A percentile compares a stretch with the other conserved stretches of the same genome.
phyloP scores from a whole-genome alignment of 1,140 invertebrate species.

The Lucilia sericata region DNA sequence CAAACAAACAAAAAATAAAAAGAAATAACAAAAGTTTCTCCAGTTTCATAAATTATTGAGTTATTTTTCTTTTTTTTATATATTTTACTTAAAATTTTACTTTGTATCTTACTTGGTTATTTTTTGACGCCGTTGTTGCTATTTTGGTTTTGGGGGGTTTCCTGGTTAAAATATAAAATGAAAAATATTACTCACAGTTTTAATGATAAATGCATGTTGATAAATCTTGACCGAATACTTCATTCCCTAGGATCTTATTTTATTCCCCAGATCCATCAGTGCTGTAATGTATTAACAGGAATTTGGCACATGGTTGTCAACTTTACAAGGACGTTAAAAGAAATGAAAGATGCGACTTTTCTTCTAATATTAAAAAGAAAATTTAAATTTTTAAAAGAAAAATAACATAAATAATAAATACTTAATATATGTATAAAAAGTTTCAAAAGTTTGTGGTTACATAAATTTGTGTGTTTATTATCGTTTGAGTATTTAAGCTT shows the following conservation, averaged over 20 bases:
- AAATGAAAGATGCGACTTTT: too few relatives aligned
- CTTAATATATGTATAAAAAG: too few relatives aligned
- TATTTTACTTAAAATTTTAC: neutral
- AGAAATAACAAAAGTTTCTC: slow-evolving; percentile 28
- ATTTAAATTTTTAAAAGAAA: too few relatives aligned
- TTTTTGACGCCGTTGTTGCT: neutral
- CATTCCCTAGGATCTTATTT: neutral
- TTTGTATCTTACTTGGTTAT: neutral
- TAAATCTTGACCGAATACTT: neutral
- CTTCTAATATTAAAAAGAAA: too few relatives aligned
- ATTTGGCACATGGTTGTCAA: too few relatives aligned
- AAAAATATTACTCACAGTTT: neutral
- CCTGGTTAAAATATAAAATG: neutral
- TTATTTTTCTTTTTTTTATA: neutral
- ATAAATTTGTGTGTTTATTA: too few relatives aligned
- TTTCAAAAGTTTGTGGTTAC: too few relatives aligned
- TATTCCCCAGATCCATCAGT: neutral
- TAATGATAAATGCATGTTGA: neutral
- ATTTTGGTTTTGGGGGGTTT: neutral
- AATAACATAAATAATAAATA: too few relatives aligned
- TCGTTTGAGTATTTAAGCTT: too few relatives aligned
- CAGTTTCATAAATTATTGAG: slow-evolving; percentile 32
- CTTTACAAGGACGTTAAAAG: too few relatives aligned
- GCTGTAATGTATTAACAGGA: too few relatives aligned
- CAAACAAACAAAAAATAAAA: neutral